Percentiles rank a stretch among this genome's conserved stretches.
phyloP scores from a whole-genome alignment of 2,888 invertebrate species.

The Atethmia centrago region DNA sequence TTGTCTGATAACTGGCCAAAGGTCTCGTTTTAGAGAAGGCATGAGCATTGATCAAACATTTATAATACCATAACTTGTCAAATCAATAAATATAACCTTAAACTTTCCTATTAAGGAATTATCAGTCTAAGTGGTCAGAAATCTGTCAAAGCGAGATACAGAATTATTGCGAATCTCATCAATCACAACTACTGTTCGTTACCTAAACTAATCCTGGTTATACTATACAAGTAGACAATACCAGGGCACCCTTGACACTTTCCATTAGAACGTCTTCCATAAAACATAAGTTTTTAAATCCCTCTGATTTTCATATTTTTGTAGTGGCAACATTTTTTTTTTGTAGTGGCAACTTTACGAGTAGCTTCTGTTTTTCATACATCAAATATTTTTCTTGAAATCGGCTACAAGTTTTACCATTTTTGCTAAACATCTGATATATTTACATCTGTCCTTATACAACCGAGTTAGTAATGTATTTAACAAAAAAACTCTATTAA shows the following conservation, averaged over 20 bases:
- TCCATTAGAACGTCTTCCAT: conserved; percentile 68
- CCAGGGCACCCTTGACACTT: conserved; percentile 45
- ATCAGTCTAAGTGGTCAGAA: too few relatives aligned
- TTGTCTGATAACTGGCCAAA: too few relatives aligned
- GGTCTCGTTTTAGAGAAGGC: too few relatives aligned
- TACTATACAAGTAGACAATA: conserved; percentile 6
- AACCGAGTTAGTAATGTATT: too few relatives aligned
- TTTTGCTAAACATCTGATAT: too few relatives aligned
- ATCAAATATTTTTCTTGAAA: not conserved
- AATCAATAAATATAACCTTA: too few relatives aligned
- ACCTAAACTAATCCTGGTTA: conserved; percentile 49
- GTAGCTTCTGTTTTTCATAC: conserved; percentile 6
- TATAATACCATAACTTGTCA: too few relatives aligned
- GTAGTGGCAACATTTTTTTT: conserved; percentile 34
- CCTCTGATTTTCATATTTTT: conserved; percentile 29
- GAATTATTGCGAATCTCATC: conserved; percentile 15
- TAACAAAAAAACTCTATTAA: too few relatives aligned
- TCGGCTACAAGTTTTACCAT: conserved; percentile 2
- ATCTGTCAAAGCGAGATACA: not conserved
- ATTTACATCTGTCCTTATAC: too few relatives aligned
- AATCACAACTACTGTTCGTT: conserved; percentile 60
- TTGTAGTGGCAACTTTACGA: conserved; percentile 36
- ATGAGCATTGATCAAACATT: too few relatives aligned
- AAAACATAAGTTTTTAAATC: conserved; percentile 57
- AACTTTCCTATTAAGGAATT: not conserved